Evolutionary conservation across 2,797 vertebrate species (phyloP).

Genomic region (Podarcis siculus): DNA sequence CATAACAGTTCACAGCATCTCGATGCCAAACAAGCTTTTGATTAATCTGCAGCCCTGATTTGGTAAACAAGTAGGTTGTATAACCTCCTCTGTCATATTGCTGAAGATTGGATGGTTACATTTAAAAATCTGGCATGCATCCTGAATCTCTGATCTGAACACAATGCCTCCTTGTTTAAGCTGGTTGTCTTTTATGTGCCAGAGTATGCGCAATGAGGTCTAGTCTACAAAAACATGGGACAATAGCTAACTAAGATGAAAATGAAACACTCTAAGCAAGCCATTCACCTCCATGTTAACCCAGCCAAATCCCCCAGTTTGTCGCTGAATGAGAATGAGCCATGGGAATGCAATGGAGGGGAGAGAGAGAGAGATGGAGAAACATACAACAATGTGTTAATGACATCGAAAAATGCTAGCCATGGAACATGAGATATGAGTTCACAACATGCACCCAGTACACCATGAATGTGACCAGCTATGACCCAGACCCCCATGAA

Average conservation of each 20-base stretch:
- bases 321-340: slow-evolving; percentile 48
- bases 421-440: not conserved
- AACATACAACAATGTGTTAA: slow-evolving; percentile 22
- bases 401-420: slow-evolving; percentile 41
- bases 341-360: slow-evolving; percentile 12
- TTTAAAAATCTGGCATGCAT: slow-evolving; percentile 1
- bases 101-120: not conserved
- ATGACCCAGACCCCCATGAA: not conserved
- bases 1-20: not conserved
- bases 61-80: slow-evolving; percentile 31
- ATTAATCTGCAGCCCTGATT: slow-evolving; percentile 12
- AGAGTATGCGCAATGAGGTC: not conserved
- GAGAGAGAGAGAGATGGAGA: not conserved
- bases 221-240: slow-evolving; percentile 37
- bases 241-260: slow-evolving; percentile 24
- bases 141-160: not conserved
- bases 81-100: slow-evolving; percentile 5
- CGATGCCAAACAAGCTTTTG: not conserved
- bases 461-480: not conserved
- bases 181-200: slow-evolving; percentile 10
- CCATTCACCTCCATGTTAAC: slow-evolving; percentile 68
- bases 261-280: slow-evolving; percentile 29
- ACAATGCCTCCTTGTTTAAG: not conserved
- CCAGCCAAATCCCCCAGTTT: slow-evolving; percentile 63
- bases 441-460: slow-evolving; percentile 8